These are phyloP conservation scores for Cataglyphis livida DNA, from an alignment of 2,888 invertebrate genomes.

Conservation along the genomic window DNA sequence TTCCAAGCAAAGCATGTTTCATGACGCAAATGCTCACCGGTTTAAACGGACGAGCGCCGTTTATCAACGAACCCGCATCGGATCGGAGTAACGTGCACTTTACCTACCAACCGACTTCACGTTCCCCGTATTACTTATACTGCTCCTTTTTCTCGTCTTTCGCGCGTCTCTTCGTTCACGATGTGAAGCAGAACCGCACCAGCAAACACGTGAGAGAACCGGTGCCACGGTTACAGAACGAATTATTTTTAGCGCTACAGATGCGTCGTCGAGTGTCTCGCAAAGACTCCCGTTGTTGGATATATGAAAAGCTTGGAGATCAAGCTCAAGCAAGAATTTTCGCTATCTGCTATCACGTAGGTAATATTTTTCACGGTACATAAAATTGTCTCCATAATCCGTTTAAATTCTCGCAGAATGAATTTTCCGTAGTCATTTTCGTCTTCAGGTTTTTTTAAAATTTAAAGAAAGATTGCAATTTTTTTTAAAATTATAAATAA, in stretches of 20 bases:
- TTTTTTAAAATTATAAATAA: neutral
- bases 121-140: conserved; percentile 18
- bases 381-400: neutral
- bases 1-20: neutral
- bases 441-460: neutral
- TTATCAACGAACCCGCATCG: conserved; percentile 60
- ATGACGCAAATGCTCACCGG: neutral
- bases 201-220: conserved; percentile 69
- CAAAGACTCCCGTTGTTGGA: conserved; percentile 37
- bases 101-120: conserved; percentile 68
- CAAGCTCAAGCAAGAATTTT: conserved; percentile 31
- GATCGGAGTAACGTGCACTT: conserved; percentile 52
- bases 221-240: conserved; percentile 70
- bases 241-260: conserved; percentile 73
- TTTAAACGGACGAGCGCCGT: conserved; percentile 48
- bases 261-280: conserved; percentile 51
- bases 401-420: neutral
- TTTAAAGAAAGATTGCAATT: neutral
- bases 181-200: conserved; percentile 67
- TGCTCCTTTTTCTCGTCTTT: conserved; percentile 50
- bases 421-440: neutral
- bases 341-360: neutral
- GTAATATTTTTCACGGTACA: neutral
- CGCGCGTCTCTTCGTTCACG: conserved; percentile 24
- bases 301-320: conserved; percentile 28